These are phyloP conservation scores for Geopemphigus sp. DNA, from an alignment of 1,140 invertebrate species.

Conservation along the genomic window DNA sequence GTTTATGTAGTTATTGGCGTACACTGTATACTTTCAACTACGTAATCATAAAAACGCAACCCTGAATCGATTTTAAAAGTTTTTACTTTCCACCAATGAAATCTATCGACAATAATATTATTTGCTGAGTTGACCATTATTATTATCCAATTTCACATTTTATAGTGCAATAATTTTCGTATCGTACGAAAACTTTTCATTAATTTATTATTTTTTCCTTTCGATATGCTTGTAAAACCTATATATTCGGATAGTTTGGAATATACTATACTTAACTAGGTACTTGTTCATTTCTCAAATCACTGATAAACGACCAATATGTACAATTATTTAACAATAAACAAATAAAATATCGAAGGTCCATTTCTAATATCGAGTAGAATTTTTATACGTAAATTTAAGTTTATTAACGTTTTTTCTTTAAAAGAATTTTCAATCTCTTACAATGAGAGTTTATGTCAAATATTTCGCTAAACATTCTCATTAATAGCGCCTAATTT, in stretches of 20 bases:
- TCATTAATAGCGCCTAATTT: too few species aligned
- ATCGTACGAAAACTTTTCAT: neutral
- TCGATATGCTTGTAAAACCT: neutral
- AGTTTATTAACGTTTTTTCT: too few species aligned
- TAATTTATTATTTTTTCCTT: neutral
- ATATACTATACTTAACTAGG: neutral
- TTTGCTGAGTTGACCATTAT: neutral
- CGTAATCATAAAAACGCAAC: neutral
- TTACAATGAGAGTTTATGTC: too few species aligned
- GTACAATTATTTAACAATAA: too few species aligned
- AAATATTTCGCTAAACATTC: too few species aligned
- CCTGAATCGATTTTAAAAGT: neutral
- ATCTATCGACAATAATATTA: conserved; percentile 9
- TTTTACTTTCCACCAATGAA: neutral
- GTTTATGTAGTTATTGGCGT: too few species aligned
- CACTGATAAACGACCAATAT: neutral
- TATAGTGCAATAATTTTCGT: neutral
- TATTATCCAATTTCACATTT: conserved; percentile 3
- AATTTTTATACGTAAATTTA: too few species aligned
- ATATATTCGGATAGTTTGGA: neutral
- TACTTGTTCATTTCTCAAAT: neutral
- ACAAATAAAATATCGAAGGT: too few species aligned
- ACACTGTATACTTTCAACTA: too few species aligned
- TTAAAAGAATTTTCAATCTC: too few species aligned
- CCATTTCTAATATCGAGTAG: too few species aligned